Base-by-base conservation (phyloP, 2,113 vertebrate genomes). In the Osmerus mordax region DNA sequence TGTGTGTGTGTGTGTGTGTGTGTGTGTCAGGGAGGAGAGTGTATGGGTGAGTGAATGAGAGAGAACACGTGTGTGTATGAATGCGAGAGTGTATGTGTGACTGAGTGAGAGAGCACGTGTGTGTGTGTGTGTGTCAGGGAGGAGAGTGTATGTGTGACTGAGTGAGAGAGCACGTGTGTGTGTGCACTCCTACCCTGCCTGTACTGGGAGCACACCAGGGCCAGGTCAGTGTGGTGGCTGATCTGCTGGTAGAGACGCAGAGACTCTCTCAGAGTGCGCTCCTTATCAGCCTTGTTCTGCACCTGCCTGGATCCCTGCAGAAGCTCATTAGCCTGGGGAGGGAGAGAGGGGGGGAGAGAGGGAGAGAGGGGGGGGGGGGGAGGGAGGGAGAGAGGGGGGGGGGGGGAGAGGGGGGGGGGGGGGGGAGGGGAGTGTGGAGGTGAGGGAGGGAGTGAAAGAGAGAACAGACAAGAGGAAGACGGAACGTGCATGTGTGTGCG, bases 201-300 rank as follows among this genome's bases (percentile, higher is more conserved):
- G 78, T 98, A 99, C 70, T 98, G 97, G 0, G 89, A 91, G 89
- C 97, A 98, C 65, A 99, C 95, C 51, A 91, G 94, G 1, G 94
- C 83, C 85, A 99, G 93, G 73, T 99, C 97, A 3, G 97, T 95
- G 87, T 98, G 94, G 72, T 93, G 94, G 82, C 96, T 97, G 83
- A 99, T 99, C 87, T 96, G 95, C 65, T 98, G 96, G 83, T 99
- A 99, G 18, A 98, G 94, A 4, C 87, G 94, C 47, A 99, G 87
- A 1, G 96, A 98, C 75, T 99, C 97, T 67, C 92, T 92, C 64
- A 99, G 86, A 59, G 93, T 95, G 69, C 91, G 92, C 77, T 98
- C 97, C 78, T 96, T 97, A 72, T 99, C 96, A 0, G 41, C 53
- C 83, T 97, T 98, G 83, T 83, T 97, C 84, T 97, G 96, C 82